phyloP scores from a whole-genome alignment of 1,140 invertebrate genomes.

The Brachionus sp. region DNA sequence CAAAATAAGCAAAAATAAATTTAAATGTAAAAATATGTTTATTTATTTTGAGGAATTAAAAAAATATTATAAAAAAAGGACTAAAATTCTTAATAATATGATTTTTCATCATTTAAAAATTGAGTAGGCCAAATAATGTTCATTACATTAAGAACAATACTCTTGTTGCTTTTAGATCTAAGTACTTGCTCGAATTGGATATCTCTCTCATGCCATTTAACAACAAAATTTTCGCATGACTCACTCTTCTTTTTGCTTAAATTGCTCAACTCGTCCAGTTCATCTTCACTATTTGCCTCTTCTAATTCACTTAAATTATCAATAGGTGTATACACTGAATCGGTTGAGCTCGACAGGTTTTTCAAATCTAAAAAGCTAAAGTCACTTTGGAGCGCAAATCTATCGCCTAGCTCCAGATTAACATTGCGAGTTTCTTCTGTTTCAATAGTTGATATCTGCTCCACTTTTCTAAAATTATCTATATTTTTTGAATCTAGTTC shows the following conservation, averaged over 20 bases:
- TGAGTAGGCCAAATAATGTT: neutral
- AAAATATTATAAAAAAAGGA: neutral
- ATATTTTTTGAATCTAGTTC: neutral
- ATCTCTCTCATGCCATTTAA: neutral
- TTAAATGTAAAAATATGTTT: neutral
- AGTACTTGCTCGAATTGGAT: neutral
- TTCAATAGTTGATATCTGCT: neutral
- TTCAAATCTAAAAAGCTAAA: neutral
- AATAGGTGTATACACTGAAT: slow-evolving; percentile 10
- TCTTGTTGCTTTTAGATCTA: neutral
- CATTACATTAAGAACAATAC: neutral
- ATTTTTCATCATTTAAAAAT: neutral
- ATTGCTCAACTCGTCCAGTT: neutral
- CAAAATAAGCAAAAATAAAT: too few relatives aligned
- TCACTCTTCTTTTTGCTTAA: neutral
- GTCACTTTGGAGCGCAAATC: neutral
- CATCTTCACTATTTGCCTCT: neutral
- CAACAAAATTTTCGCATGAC: slow-evolving; percentile 26
- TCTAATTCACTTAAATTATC: slow-evolving; percentile 15
- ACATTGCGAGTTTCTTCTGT: neutral
- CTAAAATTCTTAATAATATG: slow-evolving; percentile 1
- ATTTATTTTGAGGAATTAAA: neutral
- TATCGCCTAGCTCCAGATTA: neutral
- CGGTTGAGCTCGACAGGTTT: neutral
- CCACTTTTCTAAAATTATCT: neutral